Evolutionary conservation across 2,888 invertebrate genomes (phyloP), one percentile per base, ranked within the genome.

Genomic region (Platycnemis pennipes): DNA sequence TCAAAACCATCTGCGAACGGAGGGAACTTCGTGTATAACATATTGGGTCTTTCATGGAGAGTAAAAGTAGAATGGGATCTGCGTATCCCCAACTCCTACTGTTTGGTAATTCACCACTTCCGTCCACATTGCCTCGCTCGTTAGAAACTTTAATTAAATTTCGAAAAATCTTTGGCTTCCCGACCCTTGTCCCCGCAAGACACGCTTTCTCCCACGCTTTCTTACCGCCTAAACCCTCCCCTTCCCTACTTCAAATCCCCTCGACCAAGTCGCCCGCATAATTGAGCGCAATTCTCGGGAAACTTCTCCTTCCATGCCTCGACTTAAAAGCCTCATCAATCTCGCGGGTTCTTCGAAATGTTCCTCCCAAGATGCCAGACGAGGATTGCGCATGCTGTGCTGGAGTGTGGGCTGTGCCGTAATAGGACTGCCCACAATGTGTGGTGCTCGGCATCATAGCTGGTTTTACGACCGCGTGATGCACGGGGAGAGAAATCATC

Each of bases 231-330:
- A n/a, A n/a, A n/a, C n/a, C n/a, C n/a, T n/a, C 22, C 63, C 56
- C 37, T 8, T 5, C 53, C 89, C 42, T 56, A 37, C n/a, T n/a
- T n/a, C n/a, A n/a, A n/a, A n/a, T n/a, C n/a, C n/a, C 44, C n/a
- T 63, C 63, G 86, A 42, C 44, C n/a, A 63, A 87, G 45, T 63
- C 91, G 8, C 69, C 19, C 63, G 91, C 63, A 69, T 44, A 44
- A 91, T 91, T 91, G 91, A 44, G 63, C 63, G 44, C 91, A 91
- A 69, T 91, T n/a, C 63, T 42, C 63, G 91, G 44, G n/a, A 91
- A 91, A 91, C 91, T 91, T 91, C 45, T 44, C 44, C 53, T 37
- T 63, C 63, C 63, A 42, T 44, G 45, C 44, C 44, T 22, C n/a
- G n/a, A 26, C 37, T 44, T n/a, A n/a, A 45, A n/a, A n/a, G 56